phyloP scores from a whole-genome alignment of 2,797 vertebrate species.

The Tenualosa ilisha region DNA sequence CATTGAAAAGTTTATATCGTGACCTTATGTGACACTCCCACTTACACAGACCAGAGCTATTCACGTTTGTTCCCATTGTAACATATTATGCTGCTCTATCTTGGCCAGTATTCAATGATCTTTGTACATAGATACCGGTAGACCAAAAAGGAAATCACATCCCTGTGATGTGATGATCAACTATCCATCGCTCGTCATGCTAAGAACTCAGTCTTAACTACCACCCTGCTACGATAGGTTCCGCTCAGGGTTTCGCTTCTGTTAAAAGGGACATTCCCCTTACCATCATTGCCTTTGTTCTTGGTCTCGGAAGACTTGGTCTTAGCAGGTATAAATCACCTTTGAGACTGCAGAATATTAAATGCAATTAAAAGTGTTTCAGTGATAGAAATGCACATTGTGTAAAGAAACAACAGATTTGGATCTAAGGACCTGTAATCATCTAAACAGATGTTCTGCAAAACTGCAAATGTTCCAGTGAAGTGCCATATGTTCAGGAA shows the following conservation, averaged over 20 bases:
- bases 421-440: not conserved
- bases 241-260: not conserved
- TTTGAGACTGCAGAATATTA: not conserved
- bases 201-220: not conserved
- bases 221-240: not conserved
- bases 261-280: not conserved
- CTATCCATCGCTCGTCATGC: not conserved
- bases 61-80: too few relatives aligned
- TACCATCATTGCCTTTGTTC: not conserved
- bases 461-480: not conserved
- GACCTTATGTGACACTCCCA: too few relatives aligned
- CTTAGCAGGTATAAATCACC: not conserved
- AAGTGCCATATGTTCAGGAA: not conserved
- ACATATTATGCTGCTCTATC: too few relatives aligned
- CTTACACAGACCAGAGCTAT: too few relatives aligned
- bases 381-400: not conserved
- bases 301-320: not conserved
- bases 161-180: not conserved
- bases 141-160: not conserved
- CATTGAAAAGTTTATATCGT: too few relatives aligned
- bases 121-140: not conserved
- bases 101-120: too few relatives aligned
- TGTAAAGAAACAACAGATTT: not conserved
- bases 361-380: not conserved
- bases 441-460: not conserved